Evolutionary conservation across 2,113 vertebrate species (phyloP), one percentile per base, ranked within the genome.

Genomic region (Petrocephalus zakoni): DNA sequence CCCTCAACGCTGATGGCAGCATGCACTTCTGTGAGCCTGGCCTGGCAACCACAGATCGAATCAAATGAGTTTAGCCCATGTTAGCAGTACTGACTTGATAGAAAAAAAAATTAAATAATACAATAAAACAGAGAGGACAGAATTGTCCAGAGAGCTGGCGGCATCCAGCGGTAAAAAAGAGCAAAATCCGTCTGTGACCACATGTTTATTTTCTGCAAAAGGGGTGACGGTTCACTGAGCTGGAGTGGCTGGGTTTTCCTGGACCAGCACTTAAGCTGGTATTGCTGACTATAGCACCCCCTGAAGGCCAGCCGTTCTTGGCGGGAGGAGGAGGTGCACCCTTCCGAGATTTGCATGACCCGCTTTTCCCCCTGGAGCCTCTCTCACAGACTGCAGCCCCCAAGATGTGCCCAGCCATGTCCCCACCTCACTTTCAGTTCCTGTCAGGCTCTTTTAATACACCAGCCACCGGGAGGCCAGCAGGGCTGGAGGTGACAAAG

Each of bases 11-110:
- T 94, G 96, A 97, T 96, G 94, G 95, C 95, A 96, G 95, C 94
- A 97, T 99, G 98, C 99, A 97, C 99, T 99, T 99, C 96, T 93
- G 88, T 96, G 95, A 95, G 95, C 95, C 93, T 93, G 93, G 90
- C 93, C 92, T 19, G 51, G 51, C 10, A 11, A 25, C 29, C 25
- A 37, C 11, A 34, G 15, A 8, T 56, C 2, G 19, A 25, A 56
- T 29, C n/a, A 25, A 64, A 64, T 64, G n/a, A 25, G n/a, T 51
- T 52, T 51, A 85, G n/a, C 49, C n/a, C 83, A 64, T 25, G 9
- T 64, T 25, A 25, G n/a, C 61, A 64, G 58, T 64, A 64, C 9
- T 64, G 58, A 61, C 22, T n/a, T n/a, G 15, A 61, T n/a, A n/a
- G 4, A n/a, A n/a, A n/a, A n/a, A n/a, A n/a, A n/a, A n/a, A n/a